Conservation (phyloP, 2,888 invertebrate genomes). For the Pimpla rufipes region DNA sequence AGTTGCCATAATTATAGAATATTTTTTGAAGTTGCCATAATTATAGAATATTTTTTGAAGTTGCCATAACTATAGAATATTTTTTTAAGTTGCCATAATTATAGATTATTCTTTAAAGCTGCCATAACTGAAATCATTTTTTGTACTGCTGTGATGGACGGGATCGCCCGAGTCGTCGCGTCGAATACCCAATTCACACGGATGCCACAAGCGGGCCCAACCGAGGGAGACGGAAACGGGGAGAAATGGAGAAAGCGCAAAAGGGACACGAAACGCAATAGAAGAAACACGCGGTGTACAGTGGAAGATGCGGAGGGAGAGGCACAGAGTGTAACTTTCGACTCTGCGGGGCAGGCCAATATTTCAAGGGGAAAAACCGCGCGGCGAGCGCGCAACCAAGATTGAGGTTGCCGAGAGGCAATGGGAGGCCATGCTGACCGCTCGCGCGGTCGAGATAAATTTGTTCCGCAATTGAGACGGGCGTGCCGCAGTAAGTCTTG, state of each 20-base stretch:
- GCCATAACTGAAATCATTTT: too few species aligned
- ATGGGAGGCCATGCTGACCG: slow-evolving; percentile 82
- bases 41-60: too few species aligned
- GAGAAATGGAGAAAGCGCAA: neutral
- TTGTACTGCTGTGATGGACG: too few species aligned
- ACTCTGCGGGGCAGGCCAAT: slow-evolving; percentile 82
- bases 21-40: too few species aligned
- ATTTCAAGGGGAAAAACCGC: slow-evolving; percentile 78
- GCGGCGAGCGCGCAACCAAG: slow-evolving; percentile 81
- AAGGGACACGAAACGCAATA: neutral
- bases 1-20: too few species aligned
- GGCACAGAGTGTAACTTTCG: slow-evolving; percentile 79
- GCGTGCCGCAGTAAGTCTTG: slow-evolving; percentile 82
- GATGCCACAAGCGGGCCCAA: neutral
- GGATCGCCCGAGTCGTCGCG: neutral
- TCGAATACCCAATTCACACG: slow-evolving; percentile 63
- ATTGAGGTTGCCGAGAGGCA: slow-evolving; percentile 82
- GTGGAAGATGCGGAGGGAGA: slow-evolving; percentile 39
- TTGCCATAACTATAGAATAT: too few species aligned
- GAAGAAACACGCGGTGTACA: slow-evolving; percentile 6
- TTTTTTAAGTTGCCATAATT: too few species aligned
- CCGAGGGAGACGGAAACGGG: neutral
- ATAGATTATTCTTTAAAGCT: too few species aligned
- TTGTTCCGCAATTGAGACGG: slow-evolving; percentile 84
- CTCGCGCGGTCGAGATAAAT: slow-evolving; percentile 82